Evolutionary conservation across 2,888 invertebrate genomes (phyloP).

Genomic region (Alcis repandata): DNA sequence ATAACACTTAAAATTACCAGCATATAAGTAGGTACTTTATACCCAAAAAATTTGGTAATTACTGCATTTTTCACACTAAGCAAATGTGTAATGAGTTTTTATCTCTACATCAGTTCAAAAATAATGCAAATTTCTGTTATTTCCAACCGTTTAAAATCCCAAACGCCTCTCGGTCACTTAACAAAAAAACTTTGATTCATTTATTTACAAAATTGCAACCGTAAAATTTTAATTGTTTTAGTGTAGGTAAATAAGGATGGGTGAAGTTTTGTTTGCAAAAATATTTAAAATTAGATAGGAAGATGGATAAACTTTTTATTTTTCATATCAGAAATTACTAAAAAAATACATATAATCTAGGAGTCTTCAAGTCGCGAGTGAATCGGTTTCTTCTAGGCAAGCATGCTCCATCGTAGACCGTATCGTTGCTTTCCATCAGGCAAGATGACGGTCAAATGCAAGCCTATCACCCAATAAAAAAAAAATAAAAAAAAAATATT

Average conservation of each 20-base stretch:
- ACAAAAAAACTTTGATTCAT: neutral
- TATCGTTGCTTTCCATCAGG: too few relatives aligned
- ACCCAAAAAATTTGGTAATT: conserved; percentile 1
- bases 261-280: neutral
- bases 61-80: conserved; percentile 19
- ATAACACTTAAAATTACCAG: neutral
- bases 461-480: too few relatives aligned
- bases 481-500: too few relatives aligned
- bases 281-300: too few relatives aligned
- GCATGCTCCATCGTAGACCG: too few relatives aligned
- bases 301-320: too few relatives aligned
- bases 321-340: too few relatives aligned
- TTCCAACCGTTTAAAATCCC: neutral
- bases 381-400: too few relatives aligned
- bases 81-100: conserved; percentile 19
- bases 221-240: neutral
- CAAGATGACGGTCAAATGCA: too few relatives aligned
- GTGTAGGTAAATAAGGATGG: neutral
- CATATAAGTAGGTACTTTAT: neutral
- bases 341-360: too few relatives aligned
- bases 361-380: too few relatives aligned
- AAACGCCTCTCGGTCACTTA: neutral
- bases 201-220: conserved; percentile 5
- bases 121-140: conserved; percentile 14
- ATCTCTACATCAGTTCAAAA: conserved; percentile 18